Conservation (phyloP, 2,113 vertebrate species). For the Turdus rufiventris region DNA sequence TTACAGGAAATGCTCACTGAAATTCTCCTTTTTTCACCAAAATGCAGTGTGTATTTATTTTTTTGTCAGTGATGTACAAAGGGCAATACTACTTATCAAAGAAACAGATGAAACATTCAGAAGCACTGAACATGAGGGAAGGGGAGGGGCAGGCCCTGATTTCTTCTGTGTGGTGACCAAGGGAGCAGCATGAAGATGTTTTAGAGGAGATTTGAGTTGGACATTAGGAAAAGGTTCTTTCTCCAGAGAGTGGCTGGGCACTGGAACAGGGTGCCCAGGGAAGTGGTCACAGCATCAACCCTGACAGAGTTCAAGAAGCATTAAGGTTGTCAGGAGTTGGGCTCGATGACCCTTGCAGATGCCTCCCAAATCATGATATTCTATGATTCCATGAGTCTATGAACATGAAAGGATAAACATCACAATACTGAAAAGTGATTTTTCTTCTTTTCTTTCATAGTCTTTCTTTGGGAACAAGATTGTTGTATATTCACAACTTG, state of each 20-base stretch:
- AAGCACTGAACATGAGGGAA: background rate
- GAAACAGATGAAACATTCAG: background rate
- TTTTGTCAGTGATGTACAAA: background rate
- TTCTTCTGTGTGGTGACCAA: background rate
- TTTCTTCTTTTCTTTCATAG: background rate
- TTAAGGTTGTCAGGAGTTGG: background rate
- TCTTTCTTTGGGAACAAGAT: background rate
- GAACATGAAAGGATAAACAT: background rate
- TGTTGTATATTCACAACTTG: background rate
- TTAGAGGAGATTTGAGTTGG: background rate
- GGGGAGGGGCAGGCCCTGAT: background rate
- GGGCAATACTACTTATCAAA: background rate
- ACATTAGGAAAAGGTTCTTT: background rate
- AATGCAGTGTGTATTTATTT: background rate
- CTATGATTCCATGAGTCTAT: background rate
- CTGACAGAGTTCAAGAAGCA: background rate
- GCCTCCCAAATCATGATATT: background rate
- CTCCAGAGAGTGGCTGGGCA: background rate
- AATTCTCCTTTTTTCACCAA: background rate
- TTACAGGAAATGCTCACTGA: background rate
- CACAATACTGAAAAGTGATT: background rate
- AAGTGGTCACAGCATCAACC: background rate
- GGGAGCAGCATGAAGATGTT: background rate
- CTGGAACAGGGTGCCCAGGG: background rate
- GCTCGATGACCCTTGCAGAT: fast-evolving